Conservation (phyloP, 2,888 invertebrate species). For the Meteorus colon region DNA sequence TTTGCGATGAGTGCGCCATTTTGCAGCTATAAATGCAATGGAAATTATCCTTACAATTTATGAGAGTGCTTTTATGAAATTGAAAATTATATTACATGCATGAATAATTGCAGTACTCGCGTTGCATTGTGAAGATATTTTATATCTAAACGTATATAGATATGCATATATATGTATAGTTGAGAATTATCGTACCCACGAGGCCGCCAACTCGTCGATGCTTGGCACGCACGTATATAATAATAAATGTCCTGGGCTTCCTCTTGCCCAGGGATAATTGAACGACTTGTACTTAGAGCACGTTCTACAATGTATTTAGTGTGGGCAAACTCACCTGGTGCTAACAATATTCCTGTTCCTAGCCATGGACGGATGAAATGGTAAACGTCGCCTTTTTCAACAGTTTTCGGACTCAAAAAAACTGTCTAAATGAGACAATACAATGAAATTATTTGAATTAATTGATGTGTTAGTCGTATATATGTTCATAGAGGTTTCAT, state of each 20-base stretch:
- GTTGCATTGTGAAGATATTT: constrained; percentile 18
- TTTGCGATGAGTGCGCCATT: constrained; percentile 61
- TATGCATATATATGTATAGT: constrained; percentile 17
- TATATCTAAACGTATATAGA: not conserved
- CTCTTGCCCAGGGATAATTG: constrained; percentile 48
- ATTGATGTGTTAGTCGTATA: not conserved
- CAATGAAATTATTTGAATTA: constrained; percentile 21
- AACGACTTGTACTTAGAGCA: constrained; percentile 58
- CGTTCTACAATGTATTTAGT: constrained; percentile 50
- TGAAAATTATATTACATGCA: constrained; percentile 12
- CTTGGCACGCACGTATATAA: constrained; percentile 49
- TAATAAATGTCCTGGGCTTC: constrained; percentile 48
- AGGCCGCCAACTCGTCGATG: constrained; percentile 38
- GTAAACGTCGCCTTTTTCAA: constrained; percentile 58
- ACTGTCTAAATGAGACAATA: constrained; percentile 50
- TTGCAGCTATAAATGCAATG: constrained; percentile 49
- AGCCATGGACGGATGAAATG: constrained; percentile 57
- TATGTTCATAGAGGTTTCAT: not conserved
- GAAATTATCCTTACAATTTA: not conserved
- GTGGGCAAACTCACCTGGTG: constrained; percentile 55
- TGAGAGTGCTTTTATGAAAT: not conserved
- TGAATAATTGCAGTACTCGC: constrained; percentile 36
- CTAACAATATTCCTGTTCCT: constrained; percentile 60
- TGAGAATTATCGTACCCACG: not conserved
- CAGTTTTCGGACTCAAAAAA: constrained; percentile 57